These are phyloP conservation scores for Melanchra persicariae DNA, from an alignment of 2,888 invertebrate genomes.

Conservation along the genomic window DNA sequence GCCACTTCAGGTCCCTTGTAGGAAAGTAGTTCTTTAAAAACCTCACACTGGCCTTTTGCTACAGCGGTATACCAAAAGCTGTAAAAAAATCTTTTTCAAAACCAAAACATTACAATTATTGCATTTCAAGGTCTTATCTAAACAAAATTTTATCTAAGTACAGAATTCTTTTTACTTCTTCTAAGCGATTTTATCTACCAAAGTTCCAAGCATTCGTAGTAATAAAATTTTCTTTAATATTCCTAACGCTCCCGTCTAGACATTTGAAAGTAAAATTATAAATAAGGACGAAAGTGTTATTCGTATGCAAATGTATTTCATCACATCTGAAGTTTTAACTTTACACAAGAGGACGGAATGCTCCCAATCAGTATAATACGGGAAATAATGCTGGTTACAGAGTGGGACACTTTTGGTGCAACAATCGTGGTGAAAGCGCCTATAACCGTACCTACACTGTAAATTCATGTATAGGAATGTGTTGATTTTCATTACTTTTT, in stretches of 20 bases:
- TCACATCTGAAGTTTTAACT: slow-evolving; percentile 50
- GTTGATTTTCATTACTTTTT: too few relatives aligned
- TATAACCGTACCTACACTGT: too few relatives aligned
- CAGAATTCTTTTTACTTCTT: slow-evolving; percentile 6
- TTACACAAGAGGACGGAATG: slow-evolving; percentile 47
- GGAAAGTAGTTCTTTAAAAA: too few relatives aligned
- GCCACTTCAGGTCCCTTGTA: too few relatives aligned
- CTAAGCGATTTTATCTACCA: not conserved
- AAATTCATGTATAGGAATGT: too few relatives aligned
- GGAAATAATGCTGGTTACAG: slow-evolving; percentile 12
- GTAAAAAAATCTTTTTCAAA: rapidly evolving
- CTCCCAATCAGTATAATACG: slow-evolving; percentile 44
- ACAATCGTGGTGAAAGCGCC: too few relatives aligned
- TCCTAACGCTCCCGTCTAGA: slow-evolving; percentile 49
- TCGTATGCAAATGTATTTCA: slow-evolving; percentile 56
- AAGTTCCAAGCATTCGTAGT: slow-evolving; percentile 16
- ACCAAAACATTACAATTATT: not conserved
- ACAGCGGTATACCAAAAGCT: not conserved
- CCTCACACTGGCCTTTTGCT: too few relatives aligned
- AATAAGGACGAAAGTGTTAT: slow-evolving; percentile 43
- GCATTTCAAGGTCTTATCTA: not conserved
- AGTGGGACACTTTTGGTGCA: slow-evolving; percentile 14
- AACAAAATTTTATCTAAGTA: not conserved
- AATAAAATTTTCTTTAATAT: slow-evolving; percentile 46
- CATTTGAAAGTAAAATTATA: slow-evolving; percentile 54